Base-by-base conservation (phyloP, 1,140 invertebrate genomes). In the Leptinotarsa defecta region DNA sequence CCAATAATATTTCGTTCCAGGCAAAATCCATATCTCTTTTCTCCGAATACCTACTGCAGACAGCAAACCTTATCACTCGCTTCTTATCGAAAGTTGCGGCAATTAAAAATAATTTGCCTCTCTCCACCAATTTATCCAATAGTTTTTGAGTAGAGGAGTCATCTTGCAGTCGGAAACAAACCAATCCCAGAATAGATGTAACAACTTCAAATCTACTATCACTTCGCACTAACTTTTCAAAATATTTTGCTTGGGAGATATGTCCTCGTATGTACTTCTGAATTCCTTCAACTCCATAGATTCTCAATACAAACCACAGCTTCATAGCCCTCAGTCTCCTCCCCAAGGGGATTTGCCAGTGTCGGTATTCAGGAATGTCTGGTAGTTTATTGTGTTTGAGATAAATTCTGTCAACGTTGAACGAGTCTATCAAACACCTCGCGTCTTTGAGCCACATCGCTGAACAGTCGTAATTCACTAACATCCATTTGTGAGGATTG, bases 271-370 rank as follows among this genome's bases (percentile, higher is more conserved):
- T 93, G 81, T 96, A 90, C 1, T 88, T 88, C 80, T 94, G 91
- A 5, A 98, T 85, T 11, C 94, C 94, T 78, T 92, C 89, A 2
- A 93, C 89, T 1, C 97, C 97, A 78, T 95, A 93, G 8, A 92
- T 88, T 76, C 96, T 89, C 69, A 98, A 85, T 0, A 96, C 95
- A 78, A 97, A 96, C 97, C 97, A 99, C 3, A 99, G 85, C 86
- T 99, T 99, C 8, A 99, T 86, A 0, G 97, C 91, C 22, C 96
- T 90, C 83, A 99, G 98, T 79, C 96, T 88, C 68, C 96, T 88
- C 6, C 96, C 96, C 49, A 98, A 85, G 13, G 96, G 91, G 81
- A 98, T 96, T 87, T 98, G 96, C 95, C 96, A 97, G 82, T 98
- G 93, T 89, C 97, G 84, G 78, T 95, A 96, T 83, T 98, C 95